Base-by-base conservation (phyloP, 2,888 invertebrate genomes). In the Theretra japonica region DNA sequence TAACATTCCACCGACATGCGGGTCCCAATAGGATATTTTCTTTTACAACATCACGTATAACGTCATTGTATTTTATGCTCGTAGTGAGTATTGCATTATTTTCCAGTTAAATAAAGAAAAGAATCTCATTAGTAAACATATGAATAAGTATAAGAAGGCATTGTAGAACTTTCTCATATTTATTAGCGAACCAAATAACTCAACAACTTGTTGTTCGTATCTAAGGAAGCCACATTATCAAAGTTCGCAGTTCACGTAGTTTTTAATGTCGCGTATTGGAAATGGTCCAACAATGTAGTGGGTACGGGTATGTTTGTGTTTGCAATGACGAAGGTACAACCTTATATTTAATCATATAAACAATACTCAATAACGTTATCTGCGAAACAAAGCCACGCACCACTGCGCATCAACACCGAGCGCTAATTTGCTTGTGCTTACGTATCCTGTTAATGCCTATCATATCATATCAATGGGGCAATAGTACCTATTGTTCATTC, bases 291-390 rank as follows among this genome's bases (percentile, higher is more conserved):
- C 71, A 71, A 41, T 56, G 48, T 30, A 17, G 68, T 50, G 30
- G 1, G 21, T 33, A 33, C 25, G 21, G 19, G 53, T n/a, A 33
- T 79, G 76, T 68, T 74, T 73, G 77, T 75, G 74, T 74, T 73
- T 73, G 76, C 73, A 68, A 62, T 73, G 73, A 68, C 75, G 84
- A 88, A 88, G 87, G 89, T 83, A 81, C 81, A 76, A 82, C 82
- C 80, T 83, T 79, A 78, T 83, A 81, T 81, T 81, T 82, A 60
- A 33, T 53, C 78, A 74, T 73, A 76, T 82, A 84, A 84, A 85
- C 83, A 86, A 81, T 82, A 77, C 77, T 76, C 73, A 75, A 77
- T 78, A 79, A 75, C 76, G 80, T 85, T 87, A 88, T 85, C 86
- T 78, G 75, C 72, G 82, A 75, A 77, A 81, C 80, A 79, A 83